Percentiles rank a stretch among this genome's conserved stretches.
phyloP scores from a whole-genome alignment of 2,888 invertebrate genomes.

The Slavum lentiscoides region DNA sequence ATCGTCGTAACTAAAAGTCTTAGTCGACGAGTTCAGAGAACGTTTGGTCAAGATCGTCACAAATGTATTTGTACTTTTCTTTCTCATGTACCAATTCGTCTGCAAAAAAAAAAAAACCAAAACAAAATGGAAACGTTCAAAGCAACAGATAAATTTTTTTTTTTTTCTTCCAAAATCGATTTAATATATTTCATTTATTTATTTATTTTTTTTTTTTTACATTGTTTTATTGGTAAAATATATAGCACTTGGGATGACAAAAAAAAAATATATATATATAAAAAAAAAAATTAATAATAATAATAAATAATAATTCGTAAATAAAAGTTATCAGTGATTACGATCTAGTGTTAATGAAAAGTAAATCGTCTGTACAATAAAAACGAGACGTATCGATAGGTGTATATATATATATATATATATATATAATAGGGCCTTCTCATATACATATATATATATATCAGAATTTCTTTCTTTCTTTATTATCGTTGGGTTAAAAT shows the following conservation, averaged over 20 bases:
- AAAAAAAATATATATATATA: constrained; percentile 44
- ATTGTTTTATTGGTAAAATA: constrained; percentile 50
- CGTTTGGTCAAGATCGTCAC: constrained; percentile 76
- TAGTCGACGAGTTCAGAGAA: constrained; percentile 73
- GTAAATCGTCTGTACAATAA: constrained; percentile 49
- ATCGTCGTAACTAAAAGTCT: constrained; percentile 54
- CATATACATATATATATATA: background rate
- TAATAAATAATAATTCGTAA: constrained; percentile 54
- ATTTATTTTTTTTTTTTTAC: constrained; percentile 37
- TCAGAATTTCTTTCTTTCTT: constrained; percentile 26
- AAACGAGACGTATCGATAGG: constrained; percentile 39
- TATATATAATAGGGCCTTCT: background rate
- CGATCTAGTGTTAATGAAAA: constrained; percentile 53
- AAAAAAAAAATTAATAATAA: constrained; percentile 49
- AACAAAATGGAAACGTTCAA: constrained; percentile 55
- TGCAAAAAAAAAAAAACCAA: constrained; percentile 59
- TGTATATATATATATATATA: background rate
- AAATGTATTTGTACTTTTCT: constrained; percentile 78
- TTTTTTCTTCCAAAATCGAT: constrained; percentile 31
- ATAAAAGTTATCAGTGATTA: constrained; percentile 53
- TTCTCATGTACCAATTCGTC: constrained; percentile 70
- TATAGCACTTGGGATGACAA: constrained; percentile 54
- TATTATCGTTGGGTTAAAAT: constrained; percentile 40
- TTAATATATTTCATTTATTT: constrained; percentile 18
- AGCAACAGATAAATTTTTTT: constrained; percentile 1